Evolutionary conservation across 2,113 vertebrate species (phyloP), one percentile per base, ranked within the genome.

Genomic region (Hemichromis elongatus): DNA sequence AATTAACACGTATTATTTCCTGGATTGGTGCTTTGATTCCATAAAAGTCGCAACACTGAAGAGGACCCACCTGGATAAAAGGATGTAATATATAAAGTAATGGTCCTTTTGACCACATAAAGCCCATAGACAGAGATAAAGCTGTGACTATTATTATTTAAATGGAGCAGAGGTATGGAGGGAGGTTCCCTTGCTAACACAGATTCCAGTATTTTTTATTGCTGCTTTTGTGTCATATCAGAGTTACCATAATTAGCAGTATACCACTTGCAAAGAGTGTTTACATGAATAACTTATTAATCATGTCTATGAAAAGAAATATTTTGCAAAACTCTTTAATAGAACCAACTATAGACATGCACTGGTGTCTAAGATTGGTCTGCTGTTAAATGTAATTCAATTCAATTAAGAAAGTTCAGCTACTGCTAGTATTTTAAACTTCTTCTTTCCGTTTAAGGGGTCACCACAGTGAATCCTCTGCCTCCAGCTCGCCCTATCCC

Each of bases 51-150:
- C 57, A 79, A 54, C 42, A 85, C 56, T 28, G 10, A 18, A 66
- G 54, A 6, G 21, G 42, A 21, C 54, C 79, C 35, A 77, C 21
- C 57, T 47, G 63, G 66, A 80, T 78, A 6, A 59, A 73, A 59
- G 47, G 77, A 70, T 85, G 84, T 88, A 88, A 84, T 88, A 88
- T 92, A 88, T 59, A 59, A 77, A 68, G 28, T 19, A 63, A 63
- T 24, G 21, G 54, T 50, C 77, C 19, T 28, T 54, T 35, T 68
- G 57, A 88, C 79, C 89, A 77, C 85, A 92, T 92, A 88, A 83
- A 86, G 8, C 68, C 21, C 18, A 14, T 47, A n/a, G 45, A 40
- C 75, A 53, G 45, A 73, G 42, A 82, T 54, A 82, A 61, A 5
- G 21, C 35, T 53, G 54, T 12, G 30, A 21, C 33, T 42, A 21